phyloP scores from a whole-genome alignment of 2,797 vertebrate genomes.

The Chelidonichthys spinosus region DNA sequence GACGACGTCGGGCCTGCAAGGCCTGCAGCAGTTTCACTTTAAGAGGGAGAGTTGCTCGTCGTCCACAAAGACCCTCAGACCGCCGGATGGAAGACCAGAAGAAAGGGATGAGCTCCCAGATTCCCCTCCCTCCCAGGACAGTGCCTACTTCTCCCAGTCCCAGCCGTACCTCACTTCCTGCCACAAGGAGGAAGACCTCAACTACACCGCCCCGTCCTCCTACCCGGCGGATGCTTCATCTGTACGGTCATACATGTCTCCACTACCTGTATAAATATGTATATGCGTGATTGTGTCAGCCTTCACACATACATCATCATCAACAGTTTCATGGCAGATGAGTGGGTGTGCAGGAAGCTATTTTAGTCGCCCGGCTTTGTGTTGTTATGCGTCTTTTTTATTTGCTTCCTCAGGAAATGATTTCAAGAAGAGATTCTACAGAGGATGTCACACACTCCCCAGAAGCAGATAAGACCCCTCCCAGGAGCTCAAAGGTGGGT shows the following conservation, averaged over 20 bases:
- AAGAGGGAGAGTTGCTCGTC: slow-evolving; percentile 56
- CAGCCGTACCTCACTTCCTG: slow-evolving; percentile 56
- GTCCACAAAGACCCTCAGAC: neutral
- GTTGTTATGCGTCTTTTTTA: neutral
- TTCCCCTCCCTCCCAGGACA: slow-evolving; percentile 79
- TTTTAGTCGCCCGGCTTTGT: neutral
- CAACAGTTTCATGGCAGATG: neutral
- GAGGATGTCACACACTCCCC: slow-evolving; percentile 27
- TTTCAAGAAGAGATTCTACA: slow-evolving; percentile 40
- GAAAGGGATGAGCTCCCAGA: slow-evolving; percentile 49
- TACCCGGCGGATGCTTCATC: slow-evolving; percentile 5
- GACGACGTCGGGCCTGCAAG: slow-evolving; percentile 43
- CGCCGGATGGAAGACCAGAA: slow-evolving; percentile 20
- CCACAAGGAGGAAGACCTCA: slow-evolving; percentile 34
- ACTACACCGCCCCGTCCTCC: slow-evolving; percentile 13
- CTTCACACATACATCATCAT: neutral
- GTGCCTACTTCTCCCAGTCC: slow-evolving; percentile 80
- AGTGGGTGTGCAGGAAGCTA: slow-evolving; percentile 1
- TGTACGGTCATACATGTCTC: slow-evolving; percentile 50
- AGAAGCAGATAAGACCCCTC: slow-evolving; percentile 27
- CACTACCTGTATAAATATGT: neutral
- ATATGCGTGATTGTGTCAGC: slow-evolving; percentile 1
- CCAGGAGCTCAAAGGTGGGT: slow-evolving; percentile 71
- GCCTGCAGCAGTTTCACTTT: slow-evolving; percentile 82
- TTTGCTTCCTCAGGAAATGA: slow-evolving; percentile 63